Base-by-base conservation (phyloP, 2,797 vertebrate species). In the Pitangus sulphuratus region DNA sequence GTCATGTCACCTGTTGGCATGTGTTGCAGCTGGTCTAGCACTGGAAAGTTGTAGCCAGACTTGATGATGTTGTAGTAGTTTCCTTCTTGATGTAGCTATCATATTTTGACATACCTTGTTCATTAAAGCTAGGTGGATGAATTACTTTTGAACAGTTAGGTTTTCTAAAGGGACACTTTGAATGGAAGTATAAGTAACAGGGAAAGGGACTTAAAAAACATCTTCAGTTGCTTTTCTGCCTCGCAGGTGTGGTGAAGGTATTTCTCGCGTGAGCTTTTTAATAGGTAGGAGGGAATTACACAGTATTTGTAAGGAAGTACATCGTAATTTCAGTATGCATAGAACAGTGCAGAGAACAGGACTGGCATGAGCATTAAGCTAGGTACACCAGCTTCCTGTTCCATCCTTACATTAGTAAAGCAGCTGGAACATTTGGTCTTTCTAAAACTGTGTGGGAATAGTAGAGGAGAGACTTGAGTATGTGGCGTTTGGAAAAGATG, bases 351-450 rank as follows among this genome's bases (percentile, higher is more conserved):
- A 56, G 68, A 65, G 44, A 74, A 25, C 11, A 62, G 53, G 10
- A 12, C 26, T 88, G 37, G 12, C 12, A 2, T 1, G 24, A 76
- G 3, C 15, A 26, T 74, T 77, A 64, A 78, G 24, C 8, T 39
- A 39, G 11, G 25, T 57, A 28, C 4, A 39, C 22, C 16, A 64
- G 11, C 7, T 81, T 89, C 4, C 2, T 62, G 2, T 50, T 90
- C 7, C 11, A 25, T 78, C 40, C 8, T 82, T 69, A 33, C 42
- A 31, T 79, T 30, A 51, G 17, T 51, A 28, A 35, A 53, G 84
- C 8, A 31, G 1, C 3, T 4, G 8, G 22, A 74, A 28, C 0
- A 0, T 14, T 44, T 54, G 7, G 54, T 83, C 15, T 28, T 57
- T 35, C 37, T 74, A 33, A 54, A 65, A 74, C 10, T 40, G 3